Base-by-base conservation (phyloP, 2,113 vertebrate genomes). In the Xenopus borealis region DNA sequence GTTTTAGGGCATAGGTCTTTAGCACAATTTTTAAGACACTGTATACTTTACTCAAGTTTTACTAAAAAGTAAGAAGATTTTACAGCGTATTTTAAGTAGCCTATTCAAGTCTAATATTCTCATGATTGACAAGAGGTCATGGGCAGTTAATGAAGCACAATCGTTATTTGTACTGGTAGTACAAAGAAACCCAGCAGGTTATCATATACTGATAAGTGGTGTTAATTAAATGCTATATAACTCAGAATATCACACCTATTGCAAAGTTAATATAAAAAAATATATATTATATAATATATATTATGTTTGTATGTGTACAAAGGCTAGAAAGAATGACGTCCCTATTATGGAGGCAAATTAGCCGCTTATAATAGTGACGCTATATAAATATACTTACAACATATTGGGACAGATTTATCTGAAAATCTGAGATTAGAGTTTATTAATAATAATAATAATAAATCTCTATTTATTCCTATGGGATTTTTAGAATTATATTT, bases 161-260 rank as follows among this genome's bases (percentile, higher is more conserved):
- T 45, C 50, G n/a, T 18, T 45, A 52, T 50, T 67, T 50, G n/a
- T 12, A 50, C 50, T 50, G 18, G 12, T 23, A 12, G 65, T 67
- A 45, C 10, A 67, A 50, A 67, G 65, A 67, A 67, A 67, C 23
- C 40, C 65, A 50, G 65, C 65, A 50, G 65, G 65, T 20, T 67
- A 67, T 45, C 65, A 47, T 67, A 19, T 45, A 23, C 52, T 52
- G 65, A 23, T 67, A 67, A 67, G 65, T 67, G 65, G 46, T 67
- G 65, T 67, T 67, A 67, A 67, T 27, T 46, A 66, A 33, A 66
- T 46, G 63, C 63, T 46, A 66, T 66, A 66, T 66, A 66, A 66
- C 19, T 14, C 20, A 23, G 12, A 40, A 64, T 27, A 47, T 67
- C 46, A 67, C n/a, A 67, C 65, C 58, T 61, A 61, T 12, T 61